These are phyloP conservation scores for Todus mexicanus DNA, from an alignment of 2,797 vertebrate genomes.

Conservation along the genomic window DNA sequence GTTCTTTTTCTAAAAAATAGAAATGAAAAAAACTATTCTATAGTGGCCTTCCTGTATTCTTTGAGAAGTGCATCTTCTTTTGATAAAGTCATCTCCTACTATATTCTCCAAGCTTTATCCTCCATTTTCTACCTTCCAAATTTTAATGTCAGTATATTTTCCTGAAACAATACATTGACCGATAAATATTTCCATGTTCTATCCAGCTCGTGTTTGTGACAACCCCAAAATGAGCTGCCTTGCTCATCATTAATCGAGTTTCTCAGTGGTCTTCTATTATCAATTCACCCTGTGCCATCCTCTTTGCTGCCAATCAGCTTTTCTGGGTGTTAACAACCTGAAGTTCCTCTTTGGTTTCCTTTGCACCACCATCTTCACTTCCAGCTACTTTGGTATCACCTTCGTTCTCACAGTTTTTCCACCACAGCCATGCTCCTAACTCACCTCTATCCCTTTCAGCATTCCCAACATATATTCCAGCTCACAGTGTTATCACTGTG, in stretches of 20 bases:
- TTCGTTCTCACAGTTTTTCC: background rate
- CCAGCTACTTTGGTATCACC: background rate
- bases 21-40: background rate
- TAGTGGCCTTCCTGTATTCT: background rate
- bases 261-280: background rate
- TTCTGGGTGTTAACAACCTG: background rate
- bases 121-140: background rate
- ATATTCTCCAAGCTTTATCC: background rate
- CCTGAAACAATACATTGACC: background rate
- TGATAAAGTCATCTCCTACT: background rate
- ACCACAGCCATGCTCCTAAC: background rate
- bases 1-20: background rate
- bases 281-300: background rate
- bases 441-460: background rate
- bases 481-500: background rate
- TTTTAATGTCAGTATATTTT: background rate
- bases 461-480: background rate
- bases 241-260: background rate
- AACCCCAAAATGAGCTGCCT: background rate
- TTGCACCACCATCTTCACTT: background rate
- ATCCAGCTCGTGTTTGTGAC: background rate
- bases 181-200: background rate
- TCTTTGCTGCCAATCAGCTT: background rate
- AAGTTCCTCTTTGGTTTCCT: background rate
- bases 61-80: background rate